Evolutionary conservation across 1,140 invertebrate species (phyloP), one percentile per base, ranked within the genome.

Genomic region (Panagrolaimus sp.): DNA sequence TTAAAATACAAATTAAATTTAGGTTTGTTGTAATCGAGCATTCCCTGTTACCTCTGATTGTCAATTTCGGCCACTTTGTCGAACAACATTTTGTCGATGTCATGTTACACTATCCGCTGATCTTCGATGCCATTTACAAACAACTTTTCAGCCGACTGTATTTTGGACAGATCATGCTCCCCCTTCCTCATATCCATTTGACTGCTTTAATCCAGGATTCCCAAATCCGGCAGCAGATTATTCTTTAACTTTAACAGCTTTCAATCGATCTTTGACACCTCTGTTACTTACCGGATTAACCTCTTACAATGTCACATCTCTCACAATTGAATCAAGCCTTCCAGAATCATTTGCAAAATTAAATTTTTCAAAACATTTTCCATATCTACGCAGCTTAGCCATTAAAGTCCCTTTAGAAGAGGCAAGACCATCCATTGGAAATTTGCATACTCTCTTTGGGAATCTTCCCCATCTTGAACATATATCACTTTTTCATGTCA

Each of bases 351-450:
- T 57, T 27, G 27, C n/a, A 25, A 27, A 57, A 57, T 20, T 27
- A 2, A 57, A 1, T 57, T 57, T 57, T 16, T 57, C 51, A 20
- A 57, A 20, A 20, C 51, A 25, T n/a, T 57, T 57, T 57, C 51
- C 51, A 20, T 25, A 57, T 57, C 51, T 57, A 1, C 1, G 51
- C n/a, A 57, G 51, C n/a, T 1, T 57, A 0, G 20, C 13, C 8
- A 57, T 57, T 8, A 57, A 57, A 16, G 11, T 27, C 31, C 31
- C 31, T 38, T 7, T 38, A 4, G 31, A 38, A 57, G 27, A 20
- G 51, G 14, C 20, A 20, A 14, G 20, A 23, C 9, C 51, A 57
- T 11, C 11, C 5, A 57, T 57, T 57, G 51, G 51, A n/a, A 25
- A 20, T 25, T 13, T 57, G 51, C 20, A 57, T 25, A 57, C 51